Evolutionary conservation across 2,113 vertebrate genomes (phyloP), one percentile per base, ranked within the genome.

Genomic region (Monopterus albus): DNA sequence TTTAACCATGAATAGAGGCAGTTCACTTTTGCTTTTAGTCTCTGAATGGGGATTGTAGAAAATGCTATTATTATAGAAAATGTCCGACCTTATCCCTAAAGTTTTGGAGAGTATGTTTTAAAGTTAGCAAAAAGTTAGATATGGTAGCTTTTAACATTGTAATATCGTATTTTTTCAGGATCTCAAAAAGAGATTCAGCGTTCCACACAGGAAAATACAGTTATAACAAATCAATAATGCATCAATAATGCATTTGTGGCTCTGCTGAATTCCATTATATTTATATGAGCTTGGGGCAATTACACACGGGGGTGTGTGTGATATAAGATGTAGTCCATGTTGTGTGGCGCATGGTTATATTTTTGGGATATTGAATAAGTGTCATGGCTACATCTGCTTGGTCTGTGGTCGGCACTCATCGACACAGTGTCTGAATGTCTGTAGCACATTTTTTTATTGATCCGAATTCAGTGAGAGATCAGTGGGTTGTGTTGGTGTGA

Each of bases 221-320:
- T 57, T 51, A 57, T 49, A 68, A 72, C 20, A 70, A 33, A 75
- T n/a, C n/a, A n/a, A n/a, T n/a, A n/a, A n/a, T n/a, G n/a, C 80
- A 80, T 87, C 81, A 72, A 83, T 84, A 72, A 69, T 62, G 46
- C 47, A 79, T 72, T 71, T 64, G 61, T 47, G 49, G 26, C 36
- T 55, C 25, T 43, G 33, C 38, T 74, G 61, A 77, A 49, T 66
- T 57, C 35, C 53, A 76, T 71, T 76, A 61, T 75, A 69, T 66
- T 67, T 70, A 8, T 18, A 20, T 21, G 18, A 11, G 64, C 71
- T 64, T 40, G 20, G 20, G 50, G 52, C 59, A 65, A 71, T n/a
- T n/a, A 71, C 2, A 21, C 17, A 29, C n/a, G 31, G 2, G 28
- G 28, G 12, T 73, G 31, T 75, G 23, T 58, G 23, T 68, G 45